Percentiles rank a stretch among this genome's conserved stretches.
Conservation (phyloP, 2,888 invertebrate genomes). For the Poecilobothrus nobilitatus region DNA sequence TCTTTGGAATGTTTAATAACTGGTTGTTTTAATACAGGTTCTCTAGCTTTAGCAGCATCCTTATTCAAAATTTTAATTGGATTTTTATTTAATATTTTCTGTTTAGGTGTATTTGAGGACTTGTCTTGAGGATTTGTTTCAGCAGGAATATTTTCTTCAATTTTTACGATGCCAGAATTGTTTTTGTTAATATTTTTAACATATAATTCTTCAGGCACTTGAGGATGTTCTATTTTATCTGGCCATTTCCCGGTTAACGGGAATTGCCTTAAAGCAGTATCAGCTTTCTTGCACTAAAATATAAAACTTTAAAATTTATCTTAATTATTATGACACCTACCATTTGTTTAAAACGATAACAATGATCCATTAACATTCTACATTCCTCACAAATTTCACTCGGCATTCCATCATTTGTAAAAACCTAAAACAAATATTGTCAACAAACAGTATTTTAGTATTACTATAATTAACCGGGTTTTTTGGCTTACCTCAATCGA, state of each 20-base stretch:
- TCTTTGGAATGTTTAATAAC: slow-evolving; percentile 35
- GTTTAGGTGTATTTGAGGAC: neutral
- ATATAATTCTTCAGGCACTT: slow-evolving; percentile 42
- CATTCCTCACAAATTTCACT: slow-evolving; percentile 61
- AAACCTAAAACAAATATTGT: slow-evolving; percentile 31
- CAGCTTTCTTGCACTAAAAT: slow-evolving; percentile 55
- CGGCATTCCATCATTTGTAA: slow-evolving; percentile 59
- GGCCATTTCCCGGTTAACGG: slow-evolving; percentile 56
- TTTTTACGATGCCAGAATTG: slow-evolving; percentile 24
- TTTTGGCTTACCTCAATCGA: slow-evolving; percentile 60
- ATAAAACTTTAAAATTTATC: too few relatives aligned
- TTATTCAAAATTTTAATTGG: slow-evolving; percentile 40
- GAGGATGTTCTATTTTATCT: slow-evolving; percentile 43
- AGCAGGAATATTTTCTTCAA: too few relatives aligned
- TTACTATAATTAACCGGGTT: neutral
- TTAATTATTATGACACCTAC: neutral
- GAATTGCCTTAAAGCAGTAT: slow-evolving; percentile 60
- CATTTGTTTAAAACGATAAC: slow-evolving; percentile 66
- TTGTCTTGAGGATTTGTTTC: slow-evolving; percentile 15
- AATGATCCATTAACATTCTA: slow-evolving; percentile 57
- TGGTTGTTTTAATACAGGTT: slow-evolving; percentile 37
- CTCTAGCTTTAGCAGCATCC: slow-evolving; percentile 29
- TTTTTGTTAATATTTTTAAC: slow-evolving; percentile 29
- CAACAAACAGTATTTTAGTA: too few relatives aligned
- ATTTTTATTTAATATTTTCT: slow-evolving; percentile 38